Evolutionary conservation across 2,113 vertebrate genomes (phyloP).

Genomic region (Corythaeola cristata): DNA sequence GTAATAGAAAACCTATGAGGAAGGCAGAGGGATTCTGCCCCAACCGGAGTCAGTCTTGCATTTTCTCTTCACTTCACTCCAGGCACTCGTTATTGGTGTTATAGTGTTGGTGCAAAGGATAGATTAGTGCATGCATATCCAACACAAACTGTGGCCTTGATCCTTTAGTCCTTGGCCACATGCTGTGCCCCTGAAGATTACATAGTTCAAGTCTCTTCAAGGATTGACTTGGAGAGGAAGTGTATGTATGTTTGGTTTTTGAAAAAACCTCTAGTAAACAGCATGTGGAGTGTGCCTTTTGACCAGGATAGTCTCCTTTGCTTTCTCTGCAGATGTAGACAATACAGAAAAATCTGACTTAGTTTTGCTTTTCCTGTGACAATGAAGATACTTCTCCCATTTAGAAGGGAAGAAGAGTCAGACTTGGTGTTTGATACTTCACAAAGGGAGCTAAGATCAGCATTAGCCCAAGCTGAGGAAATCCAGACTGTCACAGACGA

Average conservation of each 20-base stretch:
- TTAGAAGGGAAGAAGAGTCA: neutral
- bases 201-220: neutral
- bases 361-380: neutral
- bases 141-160: neutral
- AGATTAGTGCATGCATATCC: neutral
- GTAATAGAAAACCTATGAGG: neutral
- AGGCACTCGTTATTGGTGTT: neutral
- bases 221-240: neutral
- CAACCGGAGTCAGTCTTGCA: accelerated
- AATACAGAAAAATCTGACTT: neutral
- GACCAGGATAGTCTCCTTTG: neutral
- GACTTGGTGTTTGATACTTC: neutral
- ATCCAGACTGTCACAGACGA: neutral
- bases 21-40: neutral
- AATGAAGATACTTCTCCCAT: neutral
- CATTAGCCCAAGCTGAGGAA: neutral
- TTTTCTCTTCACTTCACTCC: neutral
- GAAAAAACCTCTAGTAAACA: neutral
- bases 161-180: neutral
- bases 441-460: neutral
- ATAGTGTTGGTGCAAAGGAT: neutral
- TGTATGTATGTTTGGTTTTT: neutral
- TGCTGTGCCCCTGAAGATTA: neutral
- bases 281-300: neutral
- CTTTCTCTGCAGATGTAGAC: neutral